phyloP scores from a whole-genome alignment of 2,888 invertebrate species.

The Xestoiulus laeticollis region DNA sequence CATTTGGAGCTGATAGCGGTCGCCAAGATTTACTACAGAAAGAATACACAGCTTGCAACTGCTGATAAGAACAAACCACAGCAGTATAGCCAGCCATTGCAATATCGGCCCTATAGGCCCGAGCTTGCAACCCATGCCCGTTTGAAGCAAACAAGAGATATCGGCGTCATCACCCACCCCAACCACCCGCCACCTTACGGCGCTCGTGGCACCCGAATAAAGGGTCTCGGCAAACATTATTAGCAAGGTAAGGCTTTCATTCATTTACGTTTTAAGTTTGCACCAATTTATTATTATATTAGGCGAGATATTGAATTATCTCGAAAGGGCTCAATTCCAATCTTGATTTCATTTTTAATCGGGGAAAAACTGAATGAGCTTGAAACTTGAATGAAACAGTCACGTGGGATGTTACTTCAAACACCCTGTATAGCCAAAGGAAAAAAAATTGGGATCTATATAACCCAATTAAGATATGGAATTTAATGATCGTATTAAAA shows the following conservation, averaged over 20 bases:
- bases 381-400: background rate
- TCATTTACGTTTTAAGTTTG: constrained; percentile 37
- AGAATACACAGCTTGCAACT: constrained; percentile 48
- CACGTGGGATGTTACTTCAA: background rate
- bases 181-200: constrained; percentile 37
- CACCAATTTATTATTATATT: constrained; percentile 37
- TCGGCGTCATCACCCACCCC: constrained; percentile 37
- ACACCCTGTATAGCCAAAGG: background rate
- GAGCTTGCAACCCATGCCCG: constrained; percentile 35
- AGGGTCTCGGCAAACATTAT: constrained; percentile 34
- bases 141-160: constrained; percentile 37
- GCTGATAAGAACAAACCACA: constrained; percentile 47
- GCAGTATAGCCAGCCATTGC: constrained; percentile 36
- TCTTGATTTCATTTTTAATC: constrained; percentile 28
- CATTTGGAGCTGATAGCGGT: constrained; percentile 46
- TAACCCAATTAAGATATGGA: constrained; percentile 22
- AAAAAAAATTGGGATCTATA: background rate
- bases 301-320: constrained; percentile 34
- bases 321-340: constrained; percentile 37
- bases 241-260: constrained; percentile 37
- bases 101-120: constrained; percentile 34
- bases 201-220: constrained; percentile 36
- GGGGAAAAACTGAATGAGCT: background rate
- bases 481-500: constrained; percentile 37
- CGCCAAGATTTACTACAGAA: constrained; percentile 49